Evolutionary conservation across 2,888 invertebrate genomes (phyloP).

Genomic region (Marronus borbonicus): DNA sequence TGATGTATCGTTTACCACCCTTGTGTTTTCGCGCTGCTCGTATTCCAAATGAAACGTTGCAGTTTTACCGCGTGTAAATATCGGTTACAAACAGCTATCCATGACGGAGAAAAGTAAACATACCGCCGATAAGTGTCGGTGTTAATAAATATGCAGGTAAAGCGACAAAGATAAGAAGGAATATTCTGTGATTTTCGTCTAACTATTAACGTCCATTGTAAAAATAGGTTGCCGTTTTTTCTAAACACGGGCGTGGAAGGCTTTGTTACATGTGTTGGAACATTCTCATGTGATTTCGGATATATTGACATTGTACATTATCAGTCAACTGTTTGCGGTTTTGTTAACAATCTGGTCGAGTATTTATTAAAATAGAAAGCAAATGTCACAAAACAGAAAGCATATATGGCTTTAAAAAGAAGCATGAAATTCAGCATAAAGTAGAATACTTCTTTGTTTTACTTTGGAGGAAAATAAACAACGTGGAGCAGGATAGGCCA

Average conservation of each 20-base stretch:
- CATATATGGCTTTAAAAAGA: too few relatives aligned
- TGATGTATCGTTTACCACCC: conserved; percentile 17
- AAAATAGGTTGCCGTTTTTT: neutral
- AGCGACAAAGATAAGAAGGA: neutral
- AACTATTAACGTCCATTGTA: neutral
- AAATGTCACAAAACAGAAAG: too few relatives aligned
- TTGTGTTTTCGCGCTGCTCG: neutral
- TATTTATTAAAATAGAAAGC: too few relatives aligned
- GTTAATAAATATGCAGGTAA: neutral
- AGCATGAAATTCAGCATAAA: too few relatives aligned
- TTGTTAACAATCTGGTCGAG: too few relatives aligned
- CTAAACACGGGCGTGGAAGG: too few relatives aligned
- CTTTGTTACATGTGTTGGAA: neutral
- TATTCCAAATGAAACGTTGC: conserved; percentile 30
- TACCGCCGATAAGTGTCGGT: neutral
- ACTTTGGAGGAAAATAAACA: too few relatives aligned
- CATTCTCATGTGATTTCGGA: neutral
- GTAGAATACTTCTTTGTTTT: too few relatives aligned
- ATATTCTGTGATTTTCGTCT: neutral
- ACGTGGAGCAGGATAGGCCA: too few relatives aligned
- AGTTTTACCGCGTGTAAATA: conserved; percentile 34
- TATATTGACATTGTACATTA: neutral
- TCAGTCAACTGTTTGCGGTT: neutral
- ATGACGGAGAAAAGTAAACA: neutral
- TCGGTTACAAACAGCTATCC: conserved; percentile 25